phyloP scores from a whole-genome alignment of 2,797 vertebrate species.

The Ptychadena robeensis region DNA sequence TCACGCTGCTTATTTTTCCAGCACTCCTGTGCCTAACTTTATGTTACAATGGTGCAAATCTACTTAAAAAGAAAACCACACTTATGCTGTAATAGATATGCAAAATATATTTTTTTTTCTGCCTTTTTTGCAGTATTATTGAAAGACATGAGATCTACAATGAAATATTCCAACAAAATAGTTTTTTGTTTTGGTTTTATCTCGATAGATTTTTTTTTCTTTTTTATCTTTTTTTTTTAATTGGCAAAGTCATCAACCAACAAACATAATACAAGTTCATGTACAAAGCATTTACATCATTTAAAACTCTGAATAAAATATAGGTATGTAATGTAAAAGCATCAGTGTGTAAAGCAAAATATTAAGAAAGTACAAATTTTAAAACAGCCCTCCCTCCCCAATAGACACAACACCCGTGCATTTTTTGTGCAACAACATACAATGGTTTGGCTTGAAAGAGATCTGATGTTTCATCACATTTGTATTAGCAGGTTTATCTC shows the following conservation, averaged over 20 bases:
- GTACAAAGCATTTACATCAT: slow-evolving; percentile 72
- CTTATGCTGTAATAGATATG: slow-evolving; percentile 44
- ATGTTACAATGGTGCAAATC: slow-evolving; percentile 71
- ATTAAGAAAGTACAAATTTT: slow-evolving; percentile 52
- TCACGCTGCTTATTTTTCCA: slow-evolving; percentile 61
- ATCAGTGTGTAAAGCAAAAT: slow-evolving; percentile 64
- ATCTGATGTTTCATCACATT: slow-evolving; percentile 44
- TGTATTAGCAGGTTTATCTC: slow-evolving; percentile 61
- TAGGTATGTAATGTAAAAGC: slow-evolving; percentile 73
- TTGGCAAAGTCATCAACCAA: slow-evolving; percentile 69
- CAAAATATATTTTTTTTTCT: slow-evolving; percentile 69
- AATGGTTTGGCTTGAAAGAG: slow-evolving; percentile 65
- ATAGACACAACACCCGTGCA: slow-evolving; percentile 63
- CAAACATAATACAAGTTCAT: slow-evolving; percentile 73
- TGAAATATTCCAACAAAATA: slow-evolving; percentile 46
- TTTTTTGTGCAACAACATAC: slow-evolving; percentile 59
- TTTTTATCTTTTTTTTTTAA: slow-evolving; percentile 67
- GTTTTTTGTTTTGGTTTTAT: slow-evolving; percentile 67
- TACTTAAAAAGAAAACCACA: slow-evolving; percentile 70
- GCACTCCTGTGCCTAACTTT: slow-evolving; percentile 70
- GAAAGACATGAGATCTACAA: slow-evolving; percentile 42
- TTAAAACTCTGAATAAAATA: slow-evolving; percentile 74
- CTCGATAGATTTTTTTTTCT: slow-evolving; percentile 18
- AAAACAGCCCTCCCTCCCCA: slow-evolving; percentile 28
- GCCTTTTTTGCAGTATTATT: slow-evolving; percentile 46